phyloP scores from a whole-genome alignment of 1,140 invertebrate genomes.

The Papilio polytes region DNA sequence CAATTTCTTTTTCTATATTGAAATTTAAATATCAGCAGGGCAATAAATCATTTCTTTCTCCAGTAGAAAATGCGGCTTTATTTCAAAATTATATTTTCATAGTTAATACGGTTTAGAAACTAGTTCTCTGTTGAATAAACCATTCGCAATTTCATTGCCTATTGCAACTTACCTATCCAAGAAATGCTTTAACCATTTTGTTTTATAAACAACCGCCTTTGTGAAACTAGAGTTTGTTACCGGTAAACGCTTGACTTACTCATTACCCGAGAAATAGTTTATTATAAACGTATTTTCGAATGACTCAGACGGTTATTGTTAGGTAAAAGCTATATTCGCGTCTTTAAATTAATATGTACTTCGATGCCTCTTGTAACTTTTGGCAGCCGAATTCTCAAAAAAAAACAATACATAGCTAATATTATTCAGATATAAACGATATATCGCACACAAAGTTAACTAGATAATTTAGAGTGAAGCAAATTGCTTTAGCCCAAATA shows the following conservation, averaged over 20 bases:
- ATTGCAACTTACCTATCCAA: conserved; percentile 38
- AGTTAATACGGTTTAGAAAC: neutral
- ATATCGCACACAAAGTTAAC: neutral
- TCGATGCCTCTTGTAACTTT: no score
- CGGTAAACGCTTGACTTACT: conserved; percentile 57
- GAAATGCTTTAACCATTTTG: conserved; percentile 59
- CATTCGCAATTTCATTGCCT: conserved; percentile 32
- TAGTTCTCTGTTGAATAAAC: conserved; percentile 31
- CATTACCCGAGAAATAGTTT: conserved; percentile 49
- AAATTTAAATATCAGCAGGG: conserved; percentile 73
- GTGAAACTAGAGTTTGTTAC: conserved; percentile 54
- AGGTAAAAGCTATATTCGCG: neutral
- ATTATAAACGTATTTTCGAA: conserved; percentile 16
- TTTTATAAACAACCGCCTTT: conserved; percentile 79
- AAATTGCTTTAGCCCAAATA: conserved; percentile 34
- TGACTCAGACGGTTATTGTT: neutral
- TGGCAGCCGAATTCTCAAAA: neutral
- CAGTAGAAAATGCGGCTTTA: neutral
- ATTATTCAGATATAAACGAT: neutral
- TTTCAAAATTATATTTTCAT: neutral
- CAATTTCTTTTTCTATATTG: conserved; percentile 57
- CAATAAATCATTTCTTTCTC: neutral
- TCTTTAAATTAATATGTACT: neutral
- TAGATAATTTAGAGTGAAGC: conserved; percentile 22
- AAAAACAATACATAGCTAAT: neutral